phyloP scores from a whole-genome alignment of 2,888 invertebrate genomes.

The Lysandra bellargus region DNA sequence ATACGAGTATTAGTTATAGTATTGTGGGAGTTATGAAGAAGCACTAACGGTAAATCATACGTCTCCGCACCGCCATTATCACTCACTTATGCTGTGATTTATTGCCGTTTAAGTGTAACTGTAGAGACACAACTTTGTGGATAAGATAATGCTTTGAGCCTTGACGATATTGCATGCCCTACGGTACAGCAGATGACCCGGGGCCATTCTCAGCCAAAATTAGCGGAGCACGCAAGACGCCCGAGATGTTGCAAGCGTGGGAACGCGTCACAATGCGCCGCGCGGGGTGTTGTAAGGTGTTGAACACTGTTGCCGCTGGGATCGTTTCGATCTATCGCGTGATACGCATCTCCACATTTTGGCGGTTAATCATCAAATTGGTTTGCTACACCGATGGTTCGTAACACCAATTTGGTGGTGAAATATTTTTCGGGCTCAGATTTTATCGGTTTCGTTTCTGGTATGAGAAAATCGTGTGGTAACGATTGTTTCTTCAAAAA shows the following conservation, averaged over 20 bases:
- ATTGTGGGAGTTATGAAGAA: neutral
- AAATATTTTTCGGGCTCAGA: neutral
- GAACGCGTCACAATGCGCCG: constrained; percentile 11
- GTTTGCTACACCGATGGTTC: neutral
- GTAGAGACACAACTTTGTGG: neutral
- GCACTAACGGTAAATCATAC: neutral
- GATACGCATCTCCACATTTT: neutral
- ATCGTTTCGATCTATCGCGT: constrained; percentile 21
- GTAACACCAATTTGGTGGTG: neutral
- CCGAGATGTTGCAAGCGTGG: constrained; percentile 20
- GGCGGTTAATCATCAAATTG: constrained; percentile 2
- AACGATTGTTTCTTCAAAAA: too few relatives aligned
- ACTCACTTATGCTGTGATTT: neutral
- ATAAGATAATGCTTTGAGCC: constrained; percentile 2
- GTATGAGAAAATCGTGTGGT: neutral
- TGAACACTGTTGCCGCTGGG: neutral
- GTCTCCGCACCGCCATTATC: neutral
- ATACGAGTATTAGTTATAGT: too few relatives aligned
- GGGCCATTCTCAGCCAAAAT: constrained; percentile 7
- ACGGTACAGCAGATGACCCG: neutral
- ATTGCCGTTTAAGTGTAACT: neutral
- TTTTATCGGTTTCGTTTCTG: neutral
- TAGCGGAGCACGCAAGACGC: neutral
- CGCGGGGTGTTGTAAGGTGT: constrained; percentile 13
- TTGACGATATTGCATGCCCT: neutral